Evolutionary conservation across 2,797 vertebrate species (phyloP), one percentile per base, ranked within the genome.

Genomic region (Amazona ochrocephala): DNA sequence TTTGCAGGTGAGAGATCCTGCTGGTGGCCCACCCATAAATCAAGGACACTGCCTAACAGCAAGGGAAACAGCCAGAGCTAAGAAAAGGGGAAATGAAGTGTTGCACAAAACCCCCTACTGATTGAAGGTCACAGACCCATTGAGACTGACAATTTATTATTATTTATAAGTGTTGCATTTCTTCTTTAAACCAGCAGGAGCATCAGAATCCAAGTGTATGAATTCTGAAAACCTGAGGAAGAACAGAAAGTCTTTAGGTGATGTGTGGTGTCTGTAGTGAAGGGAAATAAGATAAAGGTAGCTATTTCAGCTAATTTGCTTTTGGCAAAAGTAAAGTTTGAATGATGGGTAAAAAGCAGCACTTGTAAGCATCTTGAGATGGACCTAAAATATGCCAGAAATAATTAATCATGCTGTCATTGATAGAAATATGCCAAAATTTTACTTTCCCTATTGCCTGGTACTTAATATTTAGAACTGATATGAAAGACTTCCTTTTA

Each of bases 1-100:
- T 99, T 98, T 98, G 98, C 98, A 99, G 98, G 98, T 99, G 98
- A 98, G 97, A 97, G 97, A 96, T 97, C 98, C 97, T 97, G 97
- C 97, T 98, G 98, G 98, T 97, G 98, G 97, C 97, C 97, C 97
- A 98, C 98, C 97, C 98, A 98, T 99, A 98, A 98, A 99, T 99
- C 98, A 98, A 98, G 96, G 97, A 94, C 93, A 96, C 84, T 95
- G 92, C 84, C 93, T 96, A 96, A 95, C 94, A 95, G 96, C 93
- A 97, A 97, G 94, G 92, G 95, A 96, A 98, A 96, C 87, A 92
- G 91, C 86, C 93, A 87, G 94, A 95, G 70, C 90, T 92, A 97
- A 96, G 97, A 97, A 89, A 95, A 77, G 82, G 97, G 91, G 93
- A 95, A 97, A 96, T 94, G 94, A 96, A 97, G 97, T 97, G 97